Evolutionary conservation across 2,888 invertebrate genomes (phyloP).

Genomic region (Lasioglossum pauxillum): DNA sequence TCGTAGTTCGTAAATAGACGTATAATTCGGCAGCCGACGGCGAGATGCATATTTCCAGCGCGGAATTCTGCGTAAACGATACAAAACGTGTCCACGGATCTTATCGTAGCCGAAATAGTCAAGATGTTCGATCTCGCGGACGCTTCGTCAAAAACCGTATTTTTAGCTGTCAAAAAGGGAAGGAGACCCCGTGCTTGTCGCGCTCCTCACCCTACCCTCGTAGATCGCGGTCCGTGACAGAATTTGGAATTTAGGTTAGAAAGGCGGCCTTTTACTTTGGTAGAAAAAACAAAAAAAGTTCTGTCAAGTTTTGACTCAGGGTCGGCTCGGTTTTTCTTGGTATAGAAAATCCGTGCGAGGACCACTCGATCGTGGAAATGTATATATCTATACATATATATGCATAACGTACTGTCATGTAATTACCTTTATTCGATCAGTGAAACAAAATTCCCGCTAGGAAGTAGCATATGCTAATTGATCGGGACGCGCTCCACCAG

Average conservation of each 20-base stretch:
- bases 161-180: conserved; percentile 69
- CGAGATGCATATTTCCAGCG: conserved; percentile 22
- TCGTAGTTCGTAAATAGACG: background rate
- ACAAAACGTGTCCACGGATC: background rate
- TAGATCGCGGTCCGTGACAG: conserved; percentile 45
- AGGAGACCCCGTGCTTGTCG: conserved; percentile 35
- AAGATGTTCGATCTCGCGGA: conserved; percentile 30
- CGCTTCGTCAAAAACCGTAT: conserved; percentile 65
- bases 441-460: conserved; percentile 64
- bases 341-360: conserved; percentile 14
- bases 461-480: conserved; percentile 65
- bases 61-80: conserved; percentile 30
- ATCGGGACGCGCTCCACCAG: conserved; percentile 65
- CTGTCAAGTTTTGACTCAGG: conserved; percentile 37
- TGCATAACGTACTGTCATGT: conserved; percentile 21
- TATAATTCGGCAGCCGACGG: background rate
- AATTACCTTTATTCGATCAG: conserved; percentile 57
- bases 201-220: conserved; percentile 26
- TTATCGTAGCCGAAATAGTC: conserved; percentile 65
- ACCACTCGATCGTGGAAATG: conserved; percentile 3
- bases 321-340: conserved; percentile 19
- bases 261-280: conserved; percentile 36
- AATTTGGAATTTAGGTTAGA: conserved; percentile 68
- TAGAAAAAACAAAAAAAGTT: conserved; percentile 33
- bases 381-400: conserved; percentile 2